Base-by-base conservation (phyloP, 1,140 invertebrate species). In the Acromyrmex heyeri region DNA sequence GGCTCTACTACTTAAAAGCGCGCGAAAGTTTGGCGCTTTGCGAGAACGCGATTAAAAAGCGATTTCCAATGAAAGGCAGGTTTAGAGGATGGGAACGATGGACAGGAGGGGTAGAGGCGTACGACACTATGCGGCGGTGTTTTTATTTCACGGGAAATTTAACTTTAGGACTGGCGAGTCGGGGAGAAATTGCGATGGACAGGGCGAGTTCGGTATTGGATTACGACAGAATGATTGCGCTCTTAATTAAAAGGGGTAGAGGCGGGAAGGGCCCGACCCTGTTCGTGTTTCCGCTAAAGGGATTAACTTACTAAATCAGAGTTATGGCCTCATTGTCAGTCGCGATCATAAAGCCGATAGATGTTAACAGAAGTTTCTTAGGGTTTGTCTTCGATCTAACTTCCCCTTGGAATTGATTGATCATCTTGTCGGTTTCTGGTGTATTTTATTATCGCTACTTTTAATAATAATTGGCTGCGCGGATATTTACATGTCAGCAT, bases 211-310 rank as follows among this genome's bases (percentile, higher is more conserved):
- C 75, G 82, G 70, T 90, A 90, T 90, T 90, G 88, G 89, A 90
- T 90, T 90, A 90, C 89, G 86, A 90, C 87, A 72, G 82, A 90
- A 90, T 90, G 89, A 90, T 90, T 91, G 88, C 89, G 55, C 81
- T 88, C 76, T 90, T 90, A 90, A 90, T 90, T 88, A 88, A 90
- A 90, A 87, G 76, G 70, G 85, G 77, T 50, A 69, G 24, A 62
- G 21, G 8, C 53, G 61, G 65, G 34, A 48, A 53, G 27, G 77
- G n/a, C 44, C 5, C 27, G 64, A 87, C 59, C 50, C 65, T 55
- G n/a, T 72, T 70, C 78, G 44, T 64, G 79, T 90, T 89, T 87
- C 79, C 48, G 38, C 55, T 77, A 82, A 82, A 73, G 59, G 72
- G 88, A 90, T 90, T 90, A 90, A 90, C 86, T 88, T 70, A 62